Conservation (phyloP, 2,113 vertebrate species). For the Oreochromis aureus region DNA sequence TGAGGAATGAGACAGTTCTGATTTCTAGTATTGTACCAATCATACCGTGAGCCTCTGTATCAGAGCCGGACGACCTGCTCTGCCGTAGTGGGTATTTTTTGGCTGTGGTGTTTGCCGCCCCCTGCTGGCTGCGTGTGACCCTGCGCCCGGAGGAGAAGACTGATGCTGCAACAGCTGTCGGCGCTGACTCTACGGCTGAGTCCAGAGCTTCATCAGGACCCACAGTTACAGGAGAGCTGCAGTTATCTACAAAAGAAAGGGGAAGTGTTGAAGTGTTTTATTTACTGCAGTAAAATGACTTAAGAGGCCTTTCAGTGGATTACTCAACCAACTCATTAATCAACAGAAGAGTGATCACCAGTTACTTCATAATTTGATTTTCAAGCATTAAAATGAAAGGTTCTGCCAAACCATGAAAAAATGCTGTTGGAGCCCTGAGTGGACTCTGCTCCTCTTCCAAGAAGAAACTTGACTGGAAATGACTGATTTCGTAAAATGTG, state of each 20-base stretch:
- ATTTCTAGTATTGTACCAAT: neutral
- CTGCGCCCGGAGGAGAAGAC: conserved; percentile 82
- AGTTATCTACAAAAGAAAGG: conserved; percentile 37
- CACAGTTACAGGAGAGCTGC: conserved; percentile 67
- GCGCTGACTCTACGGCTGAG: neutral
- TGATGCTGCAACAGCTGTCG: conserved; percentile 5
- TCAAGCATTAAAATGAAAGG: neutral
- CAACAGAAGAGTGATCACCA: neutral
- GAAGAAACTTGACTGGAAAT: neutral
- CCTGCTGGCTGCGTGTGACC: conserved; percentile 93
- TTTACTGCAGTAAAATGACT: neutral
- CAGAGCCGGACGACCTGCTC: conserved; percentile 89
- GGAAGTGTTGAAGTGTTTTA: neutral
- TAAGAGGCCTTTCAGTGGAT: neutral
- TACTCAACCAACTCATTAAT: neutral
- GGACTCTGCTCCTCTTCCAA: neutral
- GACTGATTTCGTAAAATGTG: neutral
- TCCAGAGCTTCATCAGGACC: conserved; percentile 80
- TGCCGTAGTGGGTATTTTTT: conserved; percentile 92
- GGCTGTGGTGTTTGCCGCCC: conserved; percentile 77
- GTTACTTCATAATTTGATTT: neutral
- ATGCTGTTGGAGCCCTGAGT: neutral
- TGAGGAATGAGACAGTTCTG: accelerated
- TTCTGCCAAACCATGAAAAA: neutral
- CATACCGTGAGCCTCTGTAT: conserved; percentile 86